Base-by-base conservation (phyloP, 1,140 invertebrate species). In the Prorops nasuta region DNA sequence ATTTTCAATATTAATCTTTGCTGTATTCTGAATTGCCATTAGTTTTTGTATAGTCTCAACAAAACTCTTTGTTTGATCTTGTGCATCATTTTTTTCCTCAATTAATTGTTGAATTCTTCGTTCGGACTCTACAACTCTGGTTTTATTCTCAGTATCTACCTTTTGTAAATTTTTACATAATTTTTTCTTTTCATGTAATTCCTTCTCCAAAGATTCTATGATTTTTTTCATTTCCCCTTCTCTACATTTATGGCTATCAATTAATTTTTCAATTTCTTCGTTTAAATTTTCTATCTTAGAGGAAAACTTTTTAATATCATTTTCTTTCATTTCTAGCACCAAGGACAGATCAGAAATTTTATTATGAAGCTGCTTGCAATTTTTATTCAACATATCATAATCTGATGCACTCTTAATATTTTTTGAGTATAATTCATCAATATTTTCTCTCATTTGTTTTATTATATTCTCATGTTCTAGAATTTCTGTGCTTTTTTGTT, bases 261-360 rank as follows among this genome's bases (percentile, higher is more conserved):
- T 35, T 24, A 61, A 20, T 1, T 17, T 22, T 35, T 38, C 19
- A 10, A 47, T 38, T 50, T 60, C 44, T 32, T 38, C 34, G 12
- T 17, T 34, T 15, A 62, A 10, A 17, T 18, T 6, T 28, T n/a
- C 3, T 52, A 1, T 16, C 48, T 24, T 22, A 28, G 4, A 17
- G 31, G 24, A 1, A 39, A 41, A 21, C 3, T 31, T 44, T 44
- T 6, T 16, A 53, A 41, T 7, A 19, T 15, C 8, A 1, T 20
- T 22, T 38, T 12, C 32, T 34, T 44, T 16, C 43, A 21, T 8
- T 22, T 31, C 35, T 47, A 7, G 32, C 48, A 16, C 18, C 47
- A 14, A 38, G 12, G 42, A 31, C 4, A 36, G 16, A 12, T 20
- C 4, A n/a, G 1, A 2, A 10, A 54, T 14, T 36, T 50, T 38